Percentiles rank a stretch among this genome's conserved stretches.
These are phyloP conservation scores for Bucco capensis DNA, from an alignment of 2,113 vertebrate species.

Conservation along the genomic window DNA sequence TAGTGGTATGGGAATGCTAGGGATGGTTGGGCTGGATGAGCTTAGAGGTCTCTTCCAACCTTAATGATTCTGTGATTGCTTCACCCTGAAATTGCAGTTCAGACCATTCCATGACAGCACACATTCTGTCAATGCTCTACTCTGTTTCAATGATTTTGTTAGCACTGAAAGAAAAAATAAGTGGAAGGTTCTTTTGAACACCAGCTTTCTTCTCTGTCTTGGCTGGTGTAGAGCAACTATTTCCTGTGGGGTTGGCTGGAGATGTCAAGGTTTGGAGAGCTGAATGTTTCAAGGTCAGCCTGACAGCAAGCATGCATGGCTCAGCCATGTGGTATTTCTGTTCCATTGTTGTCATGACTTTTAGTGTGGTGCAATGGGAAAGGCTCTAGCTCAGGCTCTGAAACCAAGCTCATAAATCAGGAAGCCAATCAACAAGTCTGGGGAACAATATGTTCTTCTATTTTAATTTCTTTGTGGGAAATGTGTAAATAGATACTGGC, in stretches of 20 bases:
- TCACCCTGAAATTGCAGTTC: background rate
- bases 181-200: background rate
- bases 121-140: background rate
- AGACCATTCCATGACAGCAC: background rate
- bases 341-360: conserved; percentile 51
- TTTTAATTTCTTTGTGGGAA: conserved; percentile 67
- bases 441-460: conserved; percentile 63
- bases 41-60: too few relatives aligned
- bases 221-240: background rate
- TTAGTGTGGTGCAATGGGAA: conserved; percentile 43
- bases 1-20: too few relatives aligned
- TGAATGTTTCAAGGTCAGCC: conserved; percentile 35
- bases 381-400: conserved; percentile 48
- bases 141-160: background rate
- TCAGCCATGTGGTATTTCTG: conserved; percentile 36
- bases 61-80: too few relatives aligned
- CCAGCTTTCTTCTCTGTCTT: background rate
- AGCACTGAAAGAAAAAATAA: conserved; percentile 3
- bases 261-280: conserved; percentile 21
- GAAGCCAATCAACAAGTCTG: conserved; percentile 57
- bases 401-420: conserved; percentile 65
- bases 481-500: conserved; percentile 56
- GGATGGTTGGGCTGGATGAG: too few relatives aligned
- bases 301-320: conserved; percentile 18
- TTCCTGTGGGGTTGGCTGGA: conserved; percentile 17